A percentile compares a stretch with the other conserved stretches of the same genome.
phyloP scores from a whole-genome alignment of 2,888 invertebrate genomes.

The Hofmannophila pseudospretella region DNA sequence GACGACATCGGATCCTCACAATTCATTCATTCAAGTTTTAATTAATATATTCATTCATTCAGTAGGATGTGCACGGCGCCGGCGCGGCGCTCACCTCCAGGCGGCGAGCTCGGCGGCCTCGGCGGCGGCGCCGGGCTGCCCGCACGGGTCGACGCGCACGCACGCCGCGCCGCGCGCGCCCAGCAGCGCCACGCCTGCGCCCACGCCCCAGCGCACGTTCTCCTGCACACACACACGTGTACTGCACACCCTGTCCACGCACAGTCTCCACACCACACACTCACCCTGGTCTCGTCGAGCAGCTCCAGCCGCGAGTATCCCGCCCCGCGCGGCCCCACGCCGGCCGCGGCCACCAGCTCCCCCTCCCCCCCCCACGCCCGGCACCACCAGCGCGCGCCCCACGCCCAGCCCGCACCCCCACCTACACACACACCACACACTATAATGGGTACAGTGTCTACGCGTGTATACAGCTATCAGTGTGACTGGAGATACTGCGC shows the following conservation, averaged over 20 bases:
- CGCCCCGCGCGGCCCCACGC: constrained; percentile 41
- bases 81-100: too few relatives aligned
- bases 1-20: too few relatives aligned
- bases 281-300: constrained; percentile 48
- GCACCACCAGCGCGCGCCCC: constrained; percentile 52
- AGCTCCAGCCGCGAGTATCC: constrained; percentile 46
- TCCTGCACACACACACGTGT: constrained; percentile 31
- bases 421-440: constrained; percentile 25
- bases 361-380: too few relatives aligned
- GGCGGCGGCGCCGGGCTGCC: constrained; percentile 84
- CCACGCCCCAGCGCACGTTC: constrained; percentile 54
- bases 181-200: constrained; percentile 49
- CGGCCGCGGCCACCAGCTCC: constrained; percentile 24
- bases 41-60: constrained; percentile 13
- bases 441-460: neutral
- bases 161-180: constrained; percentile 64
- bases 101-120: constrained; percentile 80
- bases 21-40: too few relatives aligned
- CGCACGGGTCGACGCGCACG: constrained; percentile 77
- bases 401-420: constrained; percentile 36
- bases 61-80: neutral
- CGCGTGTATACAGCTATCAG: too few relatives aligned
- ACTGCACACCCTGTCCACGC: neutral
- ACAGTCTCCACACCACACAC: neutral
- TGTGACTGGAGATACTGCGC: too few relatives aligned